Evolutionary conservation across 2,797 vertebrate genomes (phyloP), one percentile per base, ranked within the genome.

Genomic region (Pogoniulus pusillus): DNA sequence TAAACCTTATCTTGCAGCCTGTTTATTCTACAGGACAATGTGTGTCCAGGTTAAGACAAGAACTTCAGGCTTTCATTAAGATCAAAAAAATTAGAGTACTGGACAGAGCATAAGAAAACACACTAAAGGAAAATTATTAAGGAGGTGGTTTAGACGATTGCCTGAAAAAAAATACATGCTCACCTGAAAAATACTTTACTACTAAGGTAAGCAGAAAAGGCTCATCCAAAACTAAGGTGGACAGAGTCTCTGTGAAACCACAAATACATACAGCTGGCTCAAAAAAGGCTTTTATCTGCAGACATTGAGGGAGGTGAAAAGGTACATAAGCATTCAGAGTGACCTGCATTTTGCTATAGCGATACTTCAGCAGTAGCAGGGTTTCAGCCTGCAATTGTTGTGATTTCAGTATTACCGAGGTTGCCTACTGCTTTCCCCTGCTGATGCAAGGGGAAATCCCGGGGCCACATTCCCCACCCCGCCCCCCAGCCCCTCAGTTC

Each of bases 261-360:
- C 54, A 51, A 68, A 87, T 10, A 53, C 16, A 60, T 4, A 34
- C 12, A 71, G 39, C 30, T 60, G 41, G 27, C 70, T 85, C 39
- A 19, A 19, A 86, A 86, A 70, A 83, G 39, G 51, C 54, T 89
- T 89, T 91, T 64, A 59, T 58, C 83, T 17, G 41, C 74, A 86
- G 71, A 29, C 53, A 12, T 57, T 0, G 0, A 35, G 30, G 68
- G 34, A 87, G 51, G 41, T 35, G 41, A 22, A 72, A 34, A 72
- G 41, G n/a, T 41, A 69, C 6, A 1, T 1, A 29, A 0, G 1
- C 47, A 16, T 32, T 59, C 37, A 41, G 34, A 27, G 27, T 0
- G 0, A 54, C 14, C 32, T 22, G 85, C 69, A 7, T 29, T 74
- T 37, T n/a, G 35, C 58, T 27, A 9, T 0, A 32, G 64, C 2